Conservation (phyloP, 2,797 vertebrate species). For the Gallirallus australis region DNA sequence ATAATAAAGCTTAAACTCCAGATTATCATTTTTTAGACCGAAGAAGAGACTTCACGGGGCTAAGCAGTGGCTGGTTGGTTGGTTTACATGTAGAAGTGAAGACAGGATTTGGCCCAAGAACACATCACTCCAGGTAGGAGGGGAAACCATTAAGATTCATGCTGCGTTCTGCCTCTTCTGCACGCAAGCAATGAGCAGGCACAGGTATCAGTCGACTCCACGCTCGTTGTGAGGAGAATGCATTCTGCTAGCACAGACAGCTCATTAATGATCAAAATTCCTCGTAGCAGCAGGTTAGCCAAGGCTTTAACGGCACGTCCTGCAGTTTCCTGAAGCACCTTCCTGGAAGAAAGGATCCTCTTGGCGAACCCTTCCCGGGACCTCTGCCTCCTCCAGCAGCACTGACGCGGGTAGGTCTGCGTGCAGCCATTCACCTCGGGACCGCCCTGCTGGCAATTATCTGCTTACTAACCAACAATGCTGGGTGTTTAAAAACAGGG, state of each 20-base stretch:
- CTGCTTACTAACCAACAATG: rapidly evolving
- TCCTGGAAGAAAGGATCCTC: neutral
- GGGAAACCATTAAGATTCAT: neutral
- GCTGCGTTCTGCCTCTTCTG: neutral
- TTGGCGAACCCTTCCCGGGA: neutral
- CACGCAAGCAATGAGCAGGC: neutral
- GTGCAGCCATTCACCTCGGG: neutral
- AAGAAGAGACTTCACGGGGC: neutral
- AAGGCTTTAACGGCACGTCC: neutral
- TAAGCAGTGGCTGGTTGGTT: neutral
- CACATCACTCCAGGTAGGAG: neutral
- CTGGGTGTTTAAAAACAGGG: neutral
- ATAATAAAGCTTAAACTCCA: neutral
- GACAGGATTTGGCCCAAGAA: neutral
- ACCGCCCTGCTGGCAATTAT: neutral
- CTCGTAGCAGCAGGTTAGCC: neutral
- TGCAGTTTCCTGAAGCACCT: neutral
- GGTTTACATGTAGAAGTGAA: neutral
- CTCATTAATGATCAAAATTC: neutral
- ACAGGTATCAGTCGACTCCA: neutral
- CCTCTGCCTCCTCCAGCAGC: rapidly evolving
- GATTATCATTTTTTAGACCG: neutral
- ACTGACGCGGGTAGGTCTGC: neutral
- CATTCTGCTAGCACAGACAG: neutral
- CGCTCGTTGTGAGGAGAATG: neutral